A percentile compares a stretch with the other conserved stretches of the same genome.
phyloP scores from a whole-genome alignment of 2,888 invertebrate species.

The Bhutanitis thaidina region DNA sequence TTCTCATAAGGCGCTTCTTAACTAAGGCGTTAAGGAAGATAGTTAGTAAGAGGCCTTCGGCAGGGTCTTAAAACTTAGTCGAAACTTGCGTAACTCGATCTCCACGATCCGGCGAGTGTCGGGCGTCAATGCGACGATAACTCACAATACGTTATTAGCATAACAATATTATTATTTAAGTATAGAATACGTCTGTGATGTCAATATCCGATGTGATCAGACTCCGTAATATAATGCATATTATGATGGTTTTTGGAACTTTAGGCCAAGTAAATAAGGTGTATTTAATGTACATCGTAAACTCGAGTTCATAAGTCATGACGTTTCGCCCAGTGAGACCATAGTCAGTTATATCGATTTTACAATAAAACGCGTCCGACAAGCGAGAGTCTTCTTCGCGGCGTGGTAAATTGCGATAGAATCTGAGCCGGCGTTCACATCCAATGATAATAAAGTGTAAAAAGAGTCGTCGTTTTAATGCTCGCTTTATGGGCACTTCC shows the following conservation, averaged over 20 bases:
- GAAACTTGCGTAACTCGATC: constrained; percentile 74
- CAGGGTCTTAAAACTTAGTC: constrained; percentile 74
- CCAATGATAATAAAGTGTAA: constrained; percentile 80
- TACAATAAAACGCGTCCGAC: constrained; percentile 64
- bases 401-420: constrained; percentile 67
- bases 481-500: constrained; percentile 74
- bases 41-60: constrained; percentile 74
- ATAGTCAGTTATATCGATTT: constrained; percentile 73
- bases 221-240: constrained; percentile 24
- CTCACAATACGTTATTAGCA: constrained; percentile 73
- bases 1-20: constrained; percentile 79
- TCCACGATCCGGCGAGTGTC: constrained; percentile 49
- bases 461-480: constrained; percentile 78
- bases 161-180: constrained; percentile 51
- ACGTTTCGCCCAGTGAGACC: constrained; percentile 53
- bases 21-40: constrained; percentile 78
- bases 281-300: constrained; percentile 32
- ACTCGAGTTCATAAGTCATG: constrained; percentile 64
- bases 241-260: too few species aligned
- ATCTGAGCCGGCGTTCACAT: constrained; percentile 76
- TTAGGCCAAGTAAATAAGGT: too few species aligned
- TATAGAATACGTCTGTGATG: constrained; percentile 13
- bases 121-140: constrained; percentile 60
- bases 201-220: neutral
- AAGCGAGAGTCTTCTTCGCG: constrained; percentile 56